Percentiles rank a stretch among this genome's conserved stretches.
Evolutionary conservation across 2,797 vertebrate genomes (phyloP).

Genomic region (Geotrypetes seraphini): DNA sequence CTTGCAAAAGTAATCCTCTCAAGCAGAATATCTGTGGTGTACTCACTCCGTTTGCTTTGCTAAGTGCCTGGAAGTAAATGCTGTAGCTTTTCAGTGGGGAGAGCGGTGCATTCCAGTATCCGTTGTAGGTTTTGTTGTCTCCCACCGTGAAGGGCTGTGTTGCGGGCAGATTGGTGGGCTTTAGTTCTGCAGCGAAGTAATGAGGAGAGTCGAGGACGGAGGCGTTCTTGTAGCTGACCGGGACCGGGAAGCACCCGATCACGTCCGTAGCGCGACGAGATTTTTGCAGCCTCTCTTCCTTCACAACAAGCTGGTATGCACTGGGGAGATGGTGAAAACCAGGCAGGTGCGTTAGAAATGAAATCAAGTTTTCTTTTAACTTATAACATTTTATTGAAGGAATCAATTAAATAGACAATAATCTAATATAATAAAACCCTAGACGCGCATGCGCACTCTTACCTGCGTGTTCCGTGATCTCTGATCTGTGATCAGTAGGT

Average conservation of each 20-base stretch:
- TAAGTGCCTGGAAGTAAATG: slow-evolving; percentile 93
- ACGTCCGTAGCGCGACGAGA: slow-evolving; percentile 76
- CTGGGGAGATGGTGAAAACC: slow-evolving; percentile 34
- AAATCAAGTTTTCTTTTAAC: no score
- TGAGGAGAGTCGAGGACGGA: slow-evolving; percentile 74
- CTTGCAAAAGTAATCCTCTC: no score
- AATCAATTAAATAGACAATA: no score
- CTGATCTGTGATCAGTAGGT: no score
- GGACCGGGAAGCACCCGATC: slow-evolving; percentile 76
- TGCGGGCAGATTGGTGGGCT: slow-evolving; percentile 74
- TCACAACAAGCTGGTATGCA: slow-evolving; percentile 91
- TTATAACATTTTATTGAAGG: no score
- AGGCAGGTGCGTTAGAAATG: no score
- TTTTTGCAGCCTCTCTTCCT: slow-evolving; percentile 82
- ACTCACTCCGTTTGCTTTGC: slow-evolving; percentile 86
- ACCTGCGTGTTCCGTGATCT: no score
- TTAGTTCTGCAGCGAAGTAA: slow-evolving; percentile 87
- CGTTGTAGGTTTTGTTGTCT: slow-evolving; percentile 93
- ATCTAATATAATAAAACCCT: no score
- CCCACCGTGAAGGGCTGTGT: slow-evolving; percentile 89
- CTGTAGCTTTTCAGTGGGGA: slow-evolving; percentile 93
- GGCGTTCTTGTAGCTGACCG: slow-evolving; percentile 83
- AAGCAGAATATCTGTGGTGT: no score
- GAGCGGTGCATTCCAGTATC: slow-evolving; percentile 92
- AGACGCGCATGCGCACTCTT: no score